These are phyloP conservation scores for Furcifer pardalis DNA, from an alignment of 2,797 vertebrate genomes.

Conservation along the genomic window DNA sequence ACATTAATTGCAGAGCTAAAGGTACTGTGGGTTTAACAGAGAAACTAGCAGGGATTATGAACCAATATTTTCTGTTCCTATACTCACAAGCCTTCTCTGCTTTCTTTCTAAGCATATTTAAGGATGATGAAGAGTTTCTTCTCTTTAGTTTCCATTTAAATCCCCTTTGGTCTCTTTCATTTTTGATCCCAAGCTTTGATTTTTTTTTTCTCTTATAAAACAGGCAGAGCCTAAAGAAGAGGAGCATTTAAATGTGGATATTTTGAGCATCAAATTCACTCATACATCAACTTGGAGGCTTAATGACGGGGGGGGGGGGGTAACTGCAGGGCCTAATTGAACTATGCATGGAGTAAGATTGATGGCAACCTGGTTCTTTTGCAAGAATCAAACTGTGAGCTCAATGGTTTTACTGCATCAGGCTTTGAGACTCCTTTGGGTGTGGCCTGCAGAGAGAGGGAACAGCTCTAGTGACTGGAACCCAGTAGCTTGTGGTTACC, in stretches of 20 bases:
- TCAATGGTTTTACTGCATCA: not conserved
- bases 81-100: not conserved
- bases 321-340: not conserved
- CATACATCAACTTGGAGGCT: not conserved
- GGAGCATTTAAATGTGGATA: not conserved
- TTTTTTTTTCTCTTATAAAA: not conserved
- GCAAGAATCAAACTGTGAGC: not conserved
- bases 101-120: not conserved
- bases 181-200: not conserved
- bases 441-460: not conserved
- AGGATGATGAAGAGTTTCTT: not conserved
- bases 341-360: too few relatives aligned
- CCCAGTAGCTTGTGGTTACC: not conserved
- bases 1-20: too few relatives aligned
- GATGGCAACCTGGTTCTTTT: not conserved
- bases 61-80: not conserved
- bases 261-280: not conserved
- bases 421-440: not conserved
- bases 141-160: not conserved
- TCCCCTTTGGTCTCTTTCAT: rapidly evolving
- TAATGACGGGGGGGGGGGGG: too few relatives aligned
- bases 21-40: not conserved
- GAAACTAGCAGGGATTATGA: not conserved
- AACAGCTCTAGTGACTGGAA: not conserved
- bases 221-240: not conserved